Conservation (phyloP, 2,113 vertebrate genomes). For the Diadophis punctatus region DNA sequence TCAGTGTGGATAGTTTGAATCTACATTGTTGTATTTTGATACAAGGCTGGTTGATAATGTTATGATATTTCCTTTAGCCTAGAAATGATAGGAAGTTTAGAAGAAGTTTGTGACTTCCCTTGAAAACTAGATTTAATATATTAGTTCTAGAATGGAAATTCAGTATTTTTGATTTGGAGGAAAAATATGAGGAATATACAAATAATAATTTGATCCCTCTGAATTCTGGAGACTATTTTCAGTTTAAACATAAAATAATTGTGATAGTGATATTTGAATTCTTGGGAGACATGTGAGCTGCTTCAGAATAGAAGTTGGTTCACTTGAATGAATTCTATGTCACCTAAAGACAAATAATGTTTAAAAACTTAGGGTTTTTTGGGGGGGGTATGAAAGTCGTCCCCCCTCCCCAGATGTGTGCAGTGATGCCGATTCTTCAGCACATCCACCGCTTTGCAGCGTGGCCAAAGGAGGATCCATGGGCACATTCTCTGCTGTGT, state of each 20-base stretch:
- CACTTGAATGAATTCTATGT: neutral
- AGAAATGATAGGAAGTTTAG: slow-evolving; percentile 55
- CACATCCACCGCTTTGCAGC: neutral
- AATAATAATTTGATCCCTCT: slow-evolving; percentile 10
- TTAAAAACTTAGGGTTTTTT: neutral
- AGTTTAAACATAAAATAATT: neutral
- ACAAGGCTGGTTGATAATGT: slow-evolving; percentile 29
- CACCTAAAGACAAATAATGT: neutral
- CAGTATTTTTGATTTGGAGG: neutral
- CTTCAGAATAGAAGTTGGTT: neutral
- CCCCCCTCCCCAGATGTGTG: accelerated
- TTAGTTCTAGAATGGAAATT: neutral
- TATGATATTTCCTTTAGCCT: slow-evolving; percentile 58
- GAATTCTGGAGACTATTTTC: neutral
- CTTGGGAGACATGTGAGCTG: neutral
- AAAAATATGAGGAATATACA: slow-evolving; percentile 10
- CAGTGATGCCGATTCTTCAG: neutral
- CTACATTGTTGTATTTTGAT: slow-evolving; percentile 40
- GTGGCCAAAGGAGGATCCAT: neutral
- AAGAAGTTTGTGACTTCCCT: slow-evolving; percentile 55
- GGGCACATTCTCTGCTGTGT: neutral
- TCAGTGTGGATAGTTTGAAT: slow-evolving; percentile 27
- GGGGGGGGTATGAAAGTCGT: no score
- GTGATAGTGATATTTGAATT: neutral
- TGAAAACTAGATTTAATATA: slow-evolving; percentile 46